phyloP scores from a whole-genome alignment of 2,113 vertebrate genomes.

The Scomber colias region DNA sequence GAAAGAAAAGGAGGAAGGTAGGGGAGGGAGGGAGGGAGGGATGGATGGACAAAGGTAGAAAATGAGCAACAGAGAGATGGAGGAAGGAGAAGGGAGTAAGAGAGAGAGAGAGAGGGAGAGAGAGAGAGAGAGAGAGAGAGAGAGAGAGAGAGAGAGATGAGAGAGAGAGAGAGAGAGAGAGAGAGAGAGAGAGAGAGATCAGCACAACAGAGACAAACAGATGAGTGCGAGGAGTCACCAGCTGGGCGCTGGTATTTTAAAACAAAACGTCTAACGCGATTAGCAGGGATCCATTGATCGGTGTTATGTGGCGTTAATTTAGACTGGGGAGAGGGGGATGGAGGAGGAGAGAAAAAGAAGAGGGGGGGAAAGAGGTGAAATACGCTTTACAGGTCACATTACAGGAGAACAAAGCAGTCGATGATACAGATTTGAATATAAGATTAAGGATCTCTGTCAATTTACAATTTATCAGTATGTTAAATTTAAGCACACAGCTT shows the following conservation, averaged over 20 bases:
- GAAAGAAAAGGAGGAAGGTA: constrained; percentile 43
- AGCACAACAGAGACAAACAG: constrained; percentile 82
- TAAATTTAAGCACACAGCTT: constrained; percentile 14
- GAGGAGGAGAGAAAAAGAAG: neutral
- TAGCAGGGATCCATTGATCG: constrained; percentile 85
- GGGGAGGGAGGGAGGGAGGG: constrained; percentile 42
- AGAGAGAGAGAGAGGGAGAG: constrained; percentile 27
- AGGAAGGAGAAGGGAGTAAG: constrained; percentile 11
- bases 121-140: constrained; percentile 44
- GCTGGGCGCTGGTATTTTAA: constrained; percentile 93
- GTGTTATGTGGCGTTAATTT: constrained; percentile 84
- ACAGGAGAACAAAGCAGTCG: constrained; percentile 18
- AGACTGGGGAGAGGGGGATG: constrained; percentile 47
- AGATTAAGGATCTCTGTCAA: neutral
- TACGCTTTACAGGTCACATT: constrained; percentile 57
- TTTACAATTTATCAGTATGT: constrained; percentile 16
- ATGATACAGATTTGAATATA: constrained; percentile 26
- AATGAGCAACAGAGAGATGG: constrained; percentile 76
- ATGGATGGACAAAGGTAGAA: constrained; percentile 54
- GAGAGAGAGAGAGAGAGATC: constrained; percentile 79
- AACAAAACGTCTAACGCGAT: constrained; percentile 87
- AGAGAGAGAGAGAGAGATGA: constrained; percentile 76
- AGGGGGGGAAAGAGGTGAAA: constrained; percentile 21
- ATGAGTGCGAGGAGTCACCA: constrained; percentile 87
- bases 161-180: constrained; percentile 44